Percentiles rank a stretch among this genome's conserved stretches.
Conservation (phyloP, 2,113 vertebrate species). For the Rhineura floridana region DNA sequence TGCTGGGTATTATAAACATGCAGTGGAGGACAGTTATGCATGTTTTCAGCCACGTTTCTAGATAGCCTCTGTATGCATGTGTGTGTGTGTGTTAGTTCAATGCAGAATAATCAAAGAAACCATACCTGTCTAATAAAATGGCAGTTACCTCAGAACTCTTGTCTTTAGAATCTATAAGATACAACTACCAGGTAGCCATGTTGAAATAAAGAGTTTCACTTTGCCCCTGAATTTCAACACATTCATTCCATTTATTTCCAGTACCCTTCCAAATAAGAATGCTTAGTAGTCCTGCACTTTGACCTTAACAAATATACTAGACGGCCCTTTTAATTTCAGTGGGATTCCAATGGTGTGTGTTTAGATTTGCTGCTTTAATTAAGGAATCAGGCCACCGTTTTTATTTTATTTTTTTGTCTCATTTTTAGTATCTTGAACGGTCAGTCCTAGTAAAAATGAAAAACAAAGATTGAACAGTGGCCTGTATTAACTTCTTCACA, state of each 20-base stretch:
- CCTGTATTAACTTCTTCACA: background rate
- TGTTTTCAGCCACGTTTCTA: background rate
- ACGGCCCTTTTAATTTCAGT: background rate
- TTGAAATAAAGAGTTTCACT: background rate
- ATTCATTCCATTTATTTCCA: background rate
- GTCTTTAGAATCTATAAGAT: background rate
- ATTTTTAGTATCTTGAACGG: constrained; percentile 19
- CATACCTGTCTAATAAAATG: background rate
- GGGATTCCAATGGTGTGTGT: background rate
- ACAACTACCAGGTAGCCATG: background rate
- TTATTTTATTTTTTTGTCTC: background rate
- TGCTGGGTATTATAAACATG: too few species aligned
- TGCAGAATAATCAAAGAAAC: background rate
- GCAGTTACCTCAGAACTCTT: background rate
- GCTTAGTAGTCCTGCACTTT: background rate
- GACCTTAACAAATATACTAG: background rate
- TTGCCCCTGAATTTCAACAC: background rate
- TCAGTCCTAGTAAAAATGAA: background rate
- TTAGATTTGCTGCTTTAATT: background rate
- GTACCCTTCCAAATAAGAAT: background rate
- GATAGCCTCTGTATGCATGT: background rate
- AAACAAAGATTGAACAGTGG: background rate
- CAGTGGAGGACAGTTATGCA: too few species aligned
- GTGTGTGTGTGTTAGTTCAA: too few species aligned
- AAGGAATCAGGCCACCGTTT: background rate